Percentiles rank a stretch among this genome's conserved stretches.
Conservation (phyloP, 2,113 vertebrate species). For the Copsychus sechellarum region DNA sequence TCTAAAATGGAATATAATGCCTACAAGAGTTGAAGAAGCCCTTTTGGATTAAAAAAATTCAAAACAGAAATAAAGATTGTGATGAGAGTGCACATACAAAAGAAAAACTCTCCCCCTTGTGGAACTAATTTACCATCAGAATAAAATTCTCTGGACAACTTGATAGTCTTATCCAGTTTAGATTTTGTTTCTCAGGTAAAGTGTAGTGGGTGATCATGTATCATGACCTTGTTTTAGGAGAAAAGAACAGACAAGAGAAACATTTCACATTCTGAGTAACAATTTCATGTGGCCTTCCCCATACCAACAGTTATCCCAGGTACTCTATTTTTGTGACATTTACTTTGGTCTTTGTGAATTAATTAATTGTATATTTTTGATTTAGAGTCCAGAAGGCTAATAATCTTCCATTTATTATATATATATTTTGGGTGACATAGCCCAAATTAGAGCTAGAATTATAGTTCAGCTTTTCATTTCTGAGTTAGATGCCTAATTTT, state of each 20-base stretch:
- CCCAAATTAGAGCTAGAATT: background rate
- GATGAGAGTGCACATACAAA: background rate
- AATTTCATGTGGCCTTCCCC: background rate
- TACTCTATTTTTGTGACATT: background rate
- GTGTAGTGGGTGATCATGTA: background rate
- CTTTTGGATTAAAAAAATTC: background rate
- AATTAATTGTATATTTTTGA: background rate
- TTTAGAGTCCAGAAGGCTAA: background rate
- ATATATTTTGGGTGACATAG: background rate
- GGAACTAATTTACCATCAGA: background rate
- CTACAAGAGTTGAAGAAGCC: background rate
- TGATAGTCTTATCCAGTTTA: background rate
- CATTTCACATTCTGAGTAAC: background rate
- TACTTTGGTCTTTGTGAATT: background rate
- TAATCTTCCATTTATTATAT: background rate
- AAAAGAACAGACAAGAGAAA: background rate
- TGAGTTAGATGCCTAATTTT: background rate
- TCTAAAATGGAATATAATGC: background rate
- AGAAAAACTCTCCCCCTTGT: background rate
- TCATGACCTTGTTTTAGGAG: background rate
- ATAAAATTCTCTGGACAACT: background rate
- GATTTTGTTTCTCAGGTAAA: background rate
- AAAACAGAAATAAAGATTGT: background rate
- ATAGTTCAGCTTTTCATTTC: background rate
- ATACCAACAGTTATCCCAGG: background rate